A percentile compares a stretch with the other conserved stretches of the same genome.
Evolutionary conservation across 2,113 vertebrate species (phyloP).

Genomic region (Lates calcarifer): DNA sequence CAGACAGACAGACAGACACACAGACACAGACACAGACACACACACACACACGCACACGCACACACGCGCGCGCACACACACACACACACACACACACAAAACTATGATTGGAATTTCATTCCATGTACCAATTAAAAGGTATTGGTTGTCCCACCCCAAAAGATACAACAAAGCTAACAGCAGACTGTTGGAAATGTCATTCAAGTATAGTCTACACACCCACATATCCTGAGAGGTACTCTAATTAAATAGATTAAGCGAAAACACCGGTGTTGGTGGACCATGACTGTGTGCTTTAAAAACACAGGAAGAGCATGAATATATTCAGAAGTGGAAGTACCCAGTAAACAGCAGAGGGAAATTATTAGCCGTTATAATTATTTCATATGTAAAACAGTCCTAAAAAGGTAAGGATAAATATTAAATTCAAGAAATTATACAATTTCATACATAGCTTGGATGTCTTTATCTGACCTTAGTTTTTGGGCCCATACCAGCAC

Average conservation of each 20-base stretch:
- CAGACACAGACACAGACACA: too few relatives aligned
- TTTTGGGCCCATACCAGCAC: neutral
- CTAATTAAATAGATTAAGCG: too few relatives aligned
- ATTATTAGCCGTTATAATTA: neutral
- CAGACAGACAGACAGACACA: too few relatives aligned
- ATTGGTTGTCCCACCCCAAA: neutral
- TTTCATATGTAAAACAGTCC: neutral
- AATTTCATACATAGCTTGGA: neutral
- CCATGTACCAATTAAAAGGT: neutral
- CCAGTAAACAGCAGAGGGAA: neutral
- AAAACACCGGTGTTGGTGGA: neutral
- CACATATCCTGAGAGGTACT: neutral
- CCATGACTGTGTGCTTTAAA: neutral
- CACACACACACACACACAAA: too few relatives aligned
- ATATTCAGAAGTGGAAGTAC: neutral
- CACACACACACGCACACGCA: too few relatives aligned
- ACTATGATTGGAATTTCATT: neutral
- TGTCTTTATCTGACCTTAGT: neutral
- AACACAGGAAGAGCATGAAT: neutral
- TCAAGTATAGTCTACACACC: neutral
- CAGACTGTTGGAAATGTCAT: neutral
- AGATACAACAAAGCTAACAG: neutral
- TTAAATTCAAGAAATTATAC: neutral
- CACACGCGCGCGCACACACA: too few relatives aligned
- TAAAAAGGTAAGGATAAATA: neutral